Evolutionary conservation across 2,113 vertebrate species (phyloP), one percentile per base, ranked within the genome.

Genomic region (Forbesichthys papilliferus): DNA sequence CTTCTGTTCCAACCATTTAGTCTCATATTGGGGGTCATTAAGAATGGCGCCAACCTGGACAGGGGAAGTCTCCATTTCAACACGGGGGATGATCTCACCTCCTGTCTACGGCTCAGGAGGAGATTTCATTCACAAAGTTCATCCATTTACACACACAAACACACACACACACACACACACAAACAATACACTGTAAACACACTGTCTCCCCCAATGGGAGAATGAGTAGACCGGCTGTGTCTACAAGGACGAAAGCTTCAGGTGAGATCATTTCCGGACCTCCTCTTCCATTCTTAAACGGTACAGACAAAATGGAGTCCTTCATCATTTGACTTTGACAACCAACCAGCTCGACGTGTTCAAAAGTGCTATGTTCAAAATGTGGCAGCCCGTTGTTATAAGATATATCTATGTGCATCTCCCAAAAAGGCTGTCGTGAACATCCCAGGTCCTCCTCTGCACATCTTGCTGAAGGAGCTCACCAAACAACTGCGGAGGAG

Each of bases 41-140:
- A 86, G 74, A 77, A 71, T 82, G 88, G 87, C 87, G 85, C 87
- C 88, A 85, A 81, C 61, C 71, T 33, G 60, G 10, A 84, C 69
- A 63, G 51, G 73, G 61, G 81, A 79, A 56, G 77, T 87, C 86
- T 87, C 80, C 81, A 82, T 86, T 81, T 88, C 81, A 85, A 76
- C 52, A 63, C 64, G 56, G 51, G 69, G 11, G 83, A 90, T 92
- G 90, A 92, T 81, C 88, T 92, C 91, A 91, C 74, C 88, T 83
- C 81, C 83, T 75, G 84, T 90, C 88, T 89, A 71, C 79, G 77
- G 67, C 79, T 71, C 69, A 75, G 79, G 72, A 78, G 70, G 73
- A 73, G 11, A 73, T 85, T 92, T 88, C 88, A 91, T 92, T 92
- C 88, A 92, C 75, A 86, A 88, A 88, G 61, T 87, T 82, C 66